Evolutionary conservation across 2,797 vertebrate species (phyloP).

Genomic region (Sebastes minor): DNA sequence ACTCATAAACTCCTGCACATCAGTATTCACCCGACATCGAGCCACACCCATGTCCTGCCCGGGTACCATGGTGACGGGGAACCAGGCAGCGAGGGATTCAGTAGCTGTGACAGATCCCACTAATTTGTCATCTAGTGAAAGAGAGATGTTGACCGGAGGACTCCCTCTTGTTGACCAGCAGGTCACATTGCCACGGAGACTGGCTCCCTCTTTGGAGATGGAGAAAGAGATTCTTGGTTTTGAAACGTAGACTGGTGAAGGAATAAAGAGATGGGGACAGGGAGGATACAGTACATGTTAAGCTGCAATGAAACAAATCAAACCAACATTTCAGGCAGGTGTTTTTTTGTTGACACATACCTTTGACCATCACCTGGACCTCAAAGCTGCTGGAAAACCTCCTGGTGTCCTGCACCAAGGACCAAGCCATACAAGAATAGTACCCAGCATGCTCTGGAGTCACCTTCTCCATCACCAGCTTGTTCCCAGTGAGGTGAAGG

Average conservation of each 20-base stretch:
- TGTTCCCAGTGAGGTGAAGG: constrained; percentile 51
- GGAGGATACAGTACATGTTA: neutral
- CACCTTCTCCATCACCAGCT: constrained; percentile 60
- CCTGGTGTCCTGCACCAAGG: constrained; percentile 35
- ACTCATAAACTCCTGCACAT: constrained; percentile 71
- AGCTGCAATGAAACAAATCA: neutral
- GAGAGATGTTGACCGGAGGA: constrained; percentile 70
- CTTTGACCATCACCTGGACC: constrained; percentile 75
- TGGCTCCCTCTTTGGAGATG: constrained; percentile 56
- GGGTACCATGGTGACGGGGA: constrained; percentile 56
- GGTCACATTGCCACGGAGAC: constrained; percentile 71
- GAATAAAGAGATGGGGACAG: neutral
- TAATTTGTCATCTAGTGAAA: constrained; percentile 59
- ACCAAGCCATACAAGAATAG: constrained; percentile 77
- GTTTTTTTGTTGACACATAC: constrained; percentile 49
- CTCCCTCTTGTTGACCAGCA: constrained; percentile 75
- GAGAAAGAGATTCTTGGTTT: constrained; percentile 73
- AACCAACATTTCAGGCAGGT: neutral
- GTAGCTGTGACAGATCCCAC: constrained; percentile 18
- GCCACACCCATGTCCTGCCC: constrained; percentile 68
- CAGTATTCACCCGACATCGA: constrained; percentile 65
- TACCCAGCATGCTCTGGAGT: constrained; percentile 65
- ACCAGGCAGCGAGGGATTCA: constrained; percentile 64
- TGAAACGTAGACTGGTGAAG: constrained; percentile 68
- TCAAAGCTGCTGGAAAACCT: constrained; percentile 74